Evolutionary conservation across 2,113 vertebrate genomes (phyloP), one percentile per base, ranked within the genome.

Genomic region (Oreocharis arfaki): DNA sequence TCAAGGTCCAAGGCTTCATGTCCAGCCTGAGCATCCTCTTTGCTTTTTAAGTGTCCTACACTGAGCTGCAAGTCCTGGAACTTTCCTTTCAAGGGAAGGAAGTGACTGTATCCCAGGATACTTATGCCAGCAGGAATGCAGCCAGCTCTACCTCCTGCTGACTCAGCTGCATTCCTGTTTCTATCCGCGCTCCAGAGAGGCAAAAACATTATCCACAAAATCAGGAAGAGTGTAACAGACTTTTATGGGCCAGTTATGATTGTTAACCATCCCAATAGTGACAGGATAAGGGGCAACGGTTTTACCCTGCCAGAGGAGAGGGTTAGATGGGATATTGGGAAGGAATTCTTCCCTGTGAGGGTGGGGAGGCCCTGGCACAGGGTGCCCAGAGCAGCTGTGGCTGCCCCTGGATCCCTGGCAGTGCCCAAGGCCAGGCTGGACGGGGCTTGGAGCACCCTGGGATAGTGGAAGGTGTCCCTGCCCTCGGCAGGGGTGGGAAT

Each of bases 271-370:
- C 18, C 52, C 37, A 26, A 7, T 1, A 55, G 46, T 18, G 27
- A 14, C 67, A 87, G n/a, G 55, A 4, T 7, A 32, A 13, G 41
- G 26, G 20, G 30, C 33, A 57, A 35, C 32, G 70, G n/a, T n/a
- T 60, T 53, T 8, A 23, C 16, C 8, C 20, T 60, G 61, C 39
- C 61, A 60, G 16, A 53, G 30, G 23, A 3, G 44, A 52, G 44
- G 20, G 47, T 0, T 13, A 0, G 46, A 7, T 47, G 20, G 41
- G 47, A 69, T 4, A 1, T 0, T 27, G 17, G 46, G 41, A 1
- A 61, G 47, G 30, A 56, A 77, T 42, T 22, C 0, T 1, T 23
- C 21, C 20, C 47, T 55, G 46, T 0, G 0, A 68, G 46, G 60
- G 44, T 21, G 53, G 16, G 13, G 0, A 82, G 50, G 7, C 5